Evolutionary conservation across 2,113 vertebrate genomes (phyloP), one percentile per base, ranked within the genome.

Genomic region (Diadophis punctatus): DNA sequence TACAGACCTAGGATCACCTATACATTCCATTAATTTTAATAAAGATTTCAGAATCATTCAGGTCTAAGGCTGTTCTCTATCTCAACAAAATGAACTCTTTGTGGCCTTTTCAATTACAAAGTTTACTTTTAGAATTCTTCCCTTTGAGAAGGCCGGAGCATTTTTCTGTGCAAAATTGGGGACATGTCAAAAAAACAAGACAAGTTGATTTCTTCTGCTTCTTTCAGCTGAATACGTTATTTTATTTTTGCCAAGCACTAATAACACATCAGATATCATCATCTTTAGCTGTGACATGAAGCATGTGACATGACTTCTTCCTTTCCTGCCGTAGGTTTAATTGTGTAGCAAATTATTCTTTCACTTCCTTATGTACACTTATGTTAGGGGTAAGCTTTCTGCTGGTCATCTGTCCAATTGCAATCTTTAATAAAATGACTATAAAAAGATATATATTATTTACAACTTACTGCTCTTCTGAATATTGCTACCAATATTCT

Each of bases 221-320:
- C 74, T 94, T 95, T 95, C 92, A 94, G 89, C 43, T 88, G 90
- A 93, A 92, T 9, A 18, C 27, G 20, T 94, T 58, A 30, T 30
- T 93, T 58, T 34, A 56, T 56, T 60, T 43, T 43, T 90, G 22
- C 68, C 86, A 53, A 95, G 56, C n/a, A 95, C 14, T 46, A 10
- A 20, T 93, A 86, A 49, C 1, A 90, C 92, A 93, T 94, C 34
- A 92, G 92, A 93, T 93, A 85, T 86, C 80, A 91, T 27, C 49
- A 89, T 93, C 93, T 94, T 97, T 94, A 96, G 39, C 95, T 96
- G 95, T 93, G 94, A 95, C 48, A 92, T 93, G 93, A 95, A 95
- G 60, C 94, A 94, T 91, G 74, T 74, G 86, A 27, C 92, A 88
- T 51, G 94, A 90, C 88, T 95, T 94, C 74, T 51, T 27, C 93